Conservation (phyloP, 2,113 vertebrate species). For the Crotophaga sulcirostris region DNA sequence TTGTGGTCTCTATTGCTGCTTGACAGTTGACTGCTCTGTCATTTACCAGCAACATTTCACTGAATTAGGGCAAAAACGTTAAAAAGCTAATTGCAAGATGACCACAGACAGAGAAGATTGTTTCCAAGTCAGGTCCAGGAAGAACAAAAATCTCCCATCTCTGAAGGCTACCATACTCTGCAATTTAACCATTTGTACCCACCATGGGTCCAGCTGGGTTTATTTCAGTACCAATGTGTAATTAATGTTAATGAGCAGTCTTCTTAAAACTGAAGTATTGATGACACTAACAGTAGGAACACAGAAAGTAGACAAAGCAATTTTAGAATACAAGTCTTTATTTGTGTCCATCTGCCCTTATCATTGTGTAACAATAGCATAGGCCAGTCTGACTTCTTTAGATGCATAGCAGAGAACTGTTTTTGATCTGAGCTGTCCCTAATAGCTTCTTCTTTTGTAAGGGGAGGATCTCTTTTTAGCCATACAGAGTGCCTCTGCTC, state of each 20-base stretch:
- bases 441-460: conserved; percentile 11
- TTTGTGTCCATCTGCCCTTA: not conserved
- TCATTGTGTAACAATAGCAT: not conserved
- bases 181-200: not conserved
- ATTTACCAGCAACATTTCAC: not conserved
- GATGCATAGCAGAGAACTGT: not conserved
- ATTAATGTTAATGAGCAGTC: not conserved
- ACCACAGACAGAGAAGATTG: not conserved
- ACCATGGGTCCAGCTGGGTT: not conserved
- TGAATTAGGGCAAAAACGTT: not conserved
- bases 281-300: conserved; percentile 4
- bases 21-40: not conserved
- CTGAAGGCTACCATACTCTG: fast-evolving
- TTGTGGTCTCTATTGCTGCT: not conserved
- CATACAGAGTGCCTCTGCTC: conserved; percentile 9
- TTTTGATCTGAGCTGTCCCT: not conserved
- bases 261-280: conserved; percentile 16
- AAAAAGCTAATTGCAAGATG: not conserved
- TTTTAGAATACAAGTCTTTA: not conserved
- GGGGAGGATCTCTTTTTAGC: conserved; percentile 27
- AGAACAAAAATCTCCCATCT: not conserved
- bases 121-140: not conserved
- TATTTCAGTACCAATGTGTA: not conserved
- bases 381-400: conserved; percentile 7
- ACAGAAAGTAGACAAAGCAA: conserved; percentile 11